Conservation (phyloP, 1,140 invertebrate genomes). For the Atta colombica region DNA sequence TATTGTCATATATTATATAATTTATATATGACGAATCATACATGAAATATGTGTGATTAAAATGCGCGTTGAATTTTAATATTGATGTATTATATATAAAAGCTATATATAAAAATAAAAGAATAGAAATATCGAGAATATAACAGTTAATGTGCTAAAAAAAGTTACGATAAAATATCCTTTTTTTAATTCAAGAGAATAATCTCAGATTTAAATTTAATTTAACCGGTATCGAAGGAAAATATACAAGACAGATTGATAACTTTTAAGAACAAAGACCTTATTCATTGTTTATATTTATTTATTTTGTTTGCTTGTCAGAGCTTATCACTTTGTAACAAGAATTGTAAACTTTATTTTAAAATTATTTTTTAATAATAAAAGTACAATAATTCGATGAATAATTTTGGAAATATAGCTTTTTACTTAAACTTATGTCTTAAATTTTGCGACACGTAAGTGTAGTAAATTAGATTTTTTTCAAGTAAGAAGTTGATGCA, state of each 20-base stretch:
- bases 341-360: background rate
- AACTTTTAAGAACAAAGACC: background rate
- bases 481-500: constrained; percentile 40
- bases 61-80: background rate
- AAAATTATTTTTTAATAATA: background rate
- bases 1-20: background rate
- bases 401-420: background rate
- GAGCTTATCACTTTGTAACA: background rate
- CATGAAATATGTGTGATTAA: background rate
- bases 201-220: background rate
- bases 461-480: constrained; percentile 41
- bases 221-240: background rate
- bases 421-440: background rate
- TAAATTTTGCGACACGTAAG: constrained; percentile 33
- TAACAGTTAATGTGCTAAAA: too few species aligned
- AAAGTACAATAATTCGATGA: background rate
- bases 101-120: background rate
- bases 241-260: background rate
- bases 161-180: background rate
- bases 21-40: background rate
- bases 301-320: background rate
- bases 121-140: too few species aligned
- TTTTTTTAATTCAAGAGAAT: background rate
- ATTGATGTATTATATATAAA: background rate
- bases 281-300: background rate